Evolutionary conservation across 1,140 invertebrate species (phyloP), one percentile per base, ranked within the genome.

Genomic region (Zaprionus camerounensis): DNA sequence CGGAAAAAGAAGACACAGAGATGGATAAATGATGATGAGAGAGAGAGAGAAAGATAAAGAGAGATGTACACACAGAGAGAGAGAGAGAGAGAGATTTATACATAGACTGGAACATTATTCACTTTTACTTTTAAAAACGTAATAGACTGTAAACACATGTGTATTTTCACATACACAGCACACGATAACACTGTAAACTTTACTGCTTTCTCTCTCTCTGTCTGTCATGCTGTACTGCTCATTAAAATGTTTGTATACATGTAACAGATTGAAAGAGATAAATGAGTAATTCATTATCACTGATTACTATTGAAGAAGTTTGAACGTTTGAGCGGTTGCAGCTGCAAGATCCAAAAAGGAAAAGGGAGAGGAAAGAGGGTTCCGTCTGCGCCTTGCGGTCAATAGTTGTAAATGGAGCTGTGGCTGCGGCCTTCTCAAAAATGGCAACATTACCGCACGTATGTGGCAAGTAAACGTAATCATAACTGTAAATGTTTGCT

Each of bases 211-310:
- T 5, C 46, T 34, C 20, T 41, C 38, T 20, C 41, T 34, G 3
- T 38, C 20, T 17, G 0, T 20, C 31, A 38, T 31, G 36, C 3
- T 38, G n/a, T 34, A 2, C 41, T 67, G 12, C 57, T 80, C 83
- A 80, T 87, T 87, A 87, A 75, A 82, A 82, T 80, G 82, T 67
- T 87, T 51, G 72, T 65, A 86, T 71, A 87, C 80, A 26, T 1
- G 24, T 26, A 80, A 87, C 82, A 78, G 58, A 26, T 26, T 26
- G 24, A 26, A 26, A 5, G 24, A 31, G 28, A 22, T 20, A 11
- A 51, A 51, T 24, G 46, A 24, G 62, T 38, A 55, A 65, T 65
- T 65, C 53, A 65, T 65, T 65, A 51, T 26, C 34, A 20, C 1
- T 53, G 49, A 53, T 64, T 64, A 63, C 17, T 63, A 51, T 64